Base-by-base conservation (phyloP, 2,797 vertebrate species). In the Emydoidea blandingii region DNA sequence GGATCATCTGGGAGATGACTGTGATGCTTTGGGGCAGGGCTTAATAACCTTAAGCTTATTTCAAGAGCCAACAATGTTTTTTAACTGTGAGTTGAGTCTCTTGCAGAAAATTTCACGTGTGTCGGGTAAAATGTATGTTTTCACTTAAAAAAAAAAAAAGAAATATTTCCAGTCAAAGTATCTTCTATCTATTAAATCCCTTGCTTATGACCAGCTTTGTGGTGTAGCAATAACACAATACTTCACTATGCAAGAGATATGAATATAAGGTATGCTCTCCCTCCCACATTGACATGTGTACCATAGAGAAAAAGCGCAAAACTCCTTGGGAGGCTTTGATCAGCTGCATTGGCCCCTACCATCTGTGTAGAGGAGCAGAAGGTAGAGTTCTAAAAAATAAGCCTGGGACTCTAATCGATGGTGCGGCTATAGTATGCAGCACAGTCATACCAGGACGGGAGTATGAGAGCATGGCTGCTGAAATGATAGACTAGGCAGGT, bases 111-210 rank as follows among this genome's bases (percentile, higher is more conserved):
- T 62, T 15, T 62, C 34, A 59, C 6, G 12, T 59, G 12, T 31
- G 29, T 31, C 6, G 57, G 3, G n/a, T 41, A 41, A 37, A 41
- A 72, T 72, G 10, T 37, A 41, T 72, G 8, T 41, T 72, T 41
- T 72, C 21, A 41, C n/a, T 72, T 72, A 79, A 86, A 80, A 41
- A 92, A 65, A 80, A 50, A 92, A 89, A 62, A 14, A 5, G 2
- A 8, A 92, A 12, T 85, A 41, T 80, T 86, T 95, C 83, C 49
- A 53, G 79, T 87, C 37, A 86, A 11, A 27, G 34, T 91, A 27
- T 83, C 12, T 31, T 87, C 44, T 79, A 11, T 54, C 41, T 37
- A 44, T 74, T 25, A 74, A 74, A 74, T 74, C 23, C 23, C 68
- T 74, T 27, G 68, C 12, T 74, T 25, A 41, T 74, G 37, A 44